Evolutionary conservation across 2,888 invertebrate genomes (phyloP), one percentile per base, ranked within the genome.

Genomic region (Agrochola circellaris): DNA sequence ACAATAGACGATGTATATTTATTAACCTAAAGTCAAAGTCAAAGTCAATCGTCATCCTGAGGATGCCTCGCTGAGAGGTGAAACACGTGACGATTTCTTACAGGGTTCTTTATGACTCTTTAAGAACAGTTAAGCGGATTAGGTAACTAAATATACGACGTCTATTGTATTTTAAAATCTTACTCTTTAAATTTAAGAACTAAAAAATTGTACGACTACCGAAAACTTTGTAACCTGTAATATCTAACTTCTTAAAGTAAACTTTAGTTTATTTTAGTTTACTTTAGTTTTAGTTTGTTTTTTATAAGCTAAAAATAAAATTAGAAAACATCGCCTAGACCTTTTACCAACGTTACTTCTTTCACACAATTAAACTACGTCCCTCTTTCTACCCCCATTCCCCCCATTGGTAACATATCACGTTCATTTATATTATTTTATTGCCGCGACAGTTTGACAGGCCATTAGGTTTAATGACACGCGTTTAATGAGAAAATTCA

Each of bases 401-500:
- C 30, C 0, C 34, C 65, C 69, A 73, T 73, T n/a, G 68, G 61
- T 70, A 69, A 77, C 64, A 69, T 72, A 71, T 81, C 51, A 73
- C 69, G 61, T 69, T 76, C 66, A 83, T 79, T 85, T 72, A 87
- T 88, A 88, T 81, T 80, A 83, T 86, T 87, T 88, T 84, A 87
- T 87, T 77, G 81, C 60, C 68, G 76, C 70, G 82, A 83, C 87
- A 81, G 82, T 87, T 88, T 84, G 80, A 77, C 82, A 77, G 75
- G 73, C 68, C 67, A 75, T 86, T 85, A 62, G 51, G 82, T 79
- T 88, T 79, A 82, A 87, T 84, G 82, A 67, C 58, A 74, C 85
- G 68, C 62, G 65, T 65, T 73, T 69, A 80, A 79, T 76, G 54
- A 75, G 77, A 73, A 83, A 86, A 77, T 80, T 86, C 48, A 82